Conservation (phyloP, 2,113 vertebrate species). For the Bettongia penicillata region DNA sequence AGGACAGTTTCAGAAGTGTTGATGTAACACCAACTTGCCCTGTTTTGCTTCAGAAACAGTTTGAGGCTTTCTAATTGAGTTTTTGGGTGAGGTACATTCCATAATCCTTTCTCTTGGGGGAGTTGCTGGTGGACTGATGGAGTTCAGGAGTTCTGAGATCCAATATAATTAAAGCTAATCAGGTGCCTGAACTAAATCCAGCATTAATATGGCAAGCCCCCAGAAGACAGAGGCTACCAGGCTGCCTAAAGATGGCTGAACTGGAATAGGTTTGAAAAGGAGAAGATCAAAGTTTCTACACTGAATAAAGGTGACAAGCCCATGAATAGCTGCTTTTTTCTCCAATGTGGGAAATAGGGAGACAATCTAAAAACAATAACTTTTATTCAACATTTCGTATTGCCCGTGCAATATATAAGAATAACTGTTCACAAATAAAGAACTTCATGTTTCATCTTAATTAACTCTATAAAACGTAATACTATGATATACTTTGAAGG, state of each 20-base stretch:
- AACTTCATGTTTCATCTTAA: background rate
- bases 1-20: background rate
- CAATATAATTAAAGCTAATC: background rate
- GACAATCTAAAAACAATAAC: too few species aligned
- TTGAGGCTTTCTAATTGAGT: background rate
- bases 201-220: background rate
- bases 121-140: background rate
- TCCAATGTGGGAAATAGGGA: background rate
- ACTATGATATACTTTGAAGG: background rate
- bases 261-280: background rate
- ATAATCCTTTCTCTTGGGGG: background rate
- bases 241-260: background rate
- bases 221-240: background rate
- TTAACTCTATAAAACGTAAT: background rate
- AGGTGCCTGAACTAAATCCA: background rate
- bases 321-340: background rate
- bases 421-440: background rate
- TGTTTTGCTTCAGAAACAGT: background rate
- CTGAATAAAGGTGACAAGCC: background rate
- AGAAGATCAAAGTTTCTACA: background rate
- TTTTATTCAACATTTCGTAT: background rate
- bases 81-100: background rate
- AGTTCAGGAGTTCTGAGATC: background rate
- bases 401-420: background rate
- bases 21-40: background rate